Evolutionary conservation across 2,888 invertebrate genomes (phyloP), one percentile per base, ranked within the genome.

Genomic region (Dryomyza anilis): DNA sequence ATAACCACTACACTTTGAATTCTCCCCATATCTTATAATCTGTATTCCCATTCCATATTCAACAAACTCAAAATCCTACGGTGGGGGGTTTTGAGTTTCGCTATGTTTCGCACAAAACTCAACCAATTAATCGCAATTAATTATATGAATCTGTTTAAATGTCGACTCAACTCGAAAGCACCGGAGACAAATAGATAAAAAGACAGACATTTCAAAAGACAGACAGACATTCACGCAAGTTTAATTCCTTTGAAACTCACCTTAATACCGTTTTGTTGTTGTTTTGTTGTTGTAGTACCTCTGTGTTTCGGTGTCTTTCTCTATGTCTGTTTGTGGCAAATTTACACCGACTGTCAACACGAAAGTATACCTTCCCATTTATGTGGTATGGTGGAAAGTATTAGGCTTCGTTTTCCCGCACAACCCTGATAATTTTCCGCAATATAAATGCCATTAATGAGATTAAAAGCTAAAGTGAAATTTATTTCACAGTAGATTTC

Each of bases 391-490:
- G n/a, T n/a, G 53, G 16, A 36, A 58, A 8, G 5, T 4, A 16
- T n/a, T n/a, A n/a, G n/a, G n/a, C n/a, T n/a, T n/a, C n/a, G n/a
- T n/a, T n/a, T n/a, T n/a, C n/a, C n/a, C 21, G 19, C 36, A 16
- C 39, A 52, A 27, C 50, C 73, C 73, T 69, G 72, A 74, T 72
- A 76, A 76, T 77, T 77, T 78, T 78, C 71, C 74, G 71, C 76
- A 78, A 79, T 74, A 74, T 74, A 76, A 76, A 78, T 72, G 74
- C 75, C 74, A 77, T 81, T 80, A 79, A 80, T 73, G 81, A 73
- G 66, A 78, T 81, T 79, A 79, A 74, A 73, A 72, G 73, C 70
- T 72, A 67, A 60, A 36, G 48, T 30, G 50, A 48, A 50, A 50
- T 60, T 50, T 60, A 60, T 60, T 50, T 60, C 39, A 56, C 39